Evolutionary conservation across 2,113 vertebrate genomes (phyloP), one percentile per base, ranked within the genome.

Genomic region (Vulpes lagopus): DNA sequence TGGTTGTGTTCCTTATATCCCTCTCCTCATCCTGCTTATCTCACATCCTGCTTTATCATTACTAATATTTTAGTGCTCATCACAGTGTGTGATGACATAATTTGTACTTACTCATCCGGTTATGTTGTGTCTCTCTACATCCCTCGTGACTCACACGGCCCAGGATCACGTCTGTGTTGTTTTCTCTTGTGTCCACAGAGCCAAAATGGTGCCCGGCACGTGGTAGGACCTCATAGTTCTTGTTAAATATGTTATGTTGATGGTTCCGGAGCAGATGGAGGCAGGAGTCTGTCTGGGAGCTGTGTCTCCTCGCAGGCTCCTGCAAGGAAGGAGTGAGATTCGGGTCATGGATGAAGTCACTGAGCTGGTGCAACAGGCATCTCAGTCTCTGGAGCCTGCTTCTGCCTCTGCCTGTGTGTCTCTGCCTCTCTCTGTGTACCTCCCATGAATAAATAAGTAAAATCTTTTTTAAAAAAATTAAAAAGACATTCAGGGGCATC

Each of bases 151-250:
- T 78, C 22, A 2, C 14, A 17, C 12, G 49, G 27, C 25, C 76
- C 51, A 35, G 30, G 35, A 14, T 55, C 25, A 15, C 38, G 23
- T 27, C 20, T 35, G 0, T 2, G 10, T 11, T 1, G 9, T 69
- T 84, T 23, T 55, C 8, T 35, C 1, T 17, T 71, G 60, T 7
- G 32, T 27, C 8, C 74, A 27, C 3, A 11, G 27, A n/a, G 1
- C 14, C 27, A 25, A 14, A 14, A 16, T 1, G 15, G 22, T 38
- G 2, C 22, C 16, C 0, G 2, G 9, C 15, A 25, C 6, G 1
- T n/a, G 3, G 1, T 4, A 0, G 32, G 62, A 15, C 23, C 32
- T 0, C 1, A 1, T 0, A 15, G n/a, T 35, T 51, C 16, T 85
- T 16, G 0, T 2, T 7, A 20, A 7, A 53, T 53, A 14, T 62